These are phyloP conservation scores for Oeneis ivallda DNA, from an alignment of 2,888 invertebrate species.

Conservation along the genomic window DNA sequence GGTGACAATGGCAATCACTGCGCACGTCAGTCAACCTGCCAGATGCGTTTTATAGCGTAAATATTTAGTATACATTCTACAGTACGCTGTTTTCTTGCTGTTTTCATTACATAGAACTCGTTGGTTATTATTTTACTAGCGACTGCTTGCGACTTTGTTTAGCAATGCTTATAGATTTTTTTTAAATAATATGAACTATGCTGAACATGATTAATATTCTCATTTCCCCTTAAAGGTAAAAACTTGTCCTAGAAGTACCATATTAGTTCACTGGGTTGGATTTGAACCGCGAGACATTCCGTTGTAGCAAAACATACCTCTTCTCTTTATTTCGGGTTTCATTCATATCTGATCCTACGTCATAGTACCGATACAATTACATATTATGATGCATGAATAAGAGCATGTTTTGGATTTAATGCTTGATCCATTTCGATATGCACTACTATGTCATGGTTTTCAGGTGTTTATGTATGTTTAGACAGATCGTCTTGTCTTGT, in stretches of 20 bases:
- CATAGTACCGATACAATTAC: not conserved
- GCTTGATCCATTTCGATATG: not conserved
- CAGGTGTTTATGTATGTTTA: not conserved
- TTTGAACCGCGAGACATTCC: too few relatives aligned
- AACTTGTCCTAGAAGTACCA: too few relatives aligned
- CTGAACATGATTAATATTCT: too few relatives aligned
- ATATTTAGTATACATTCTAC: slow-evolving; percentile 29
- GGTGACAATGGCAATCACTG: slow-evolving; percentile 37
- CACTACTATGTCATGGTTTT: not conserved
- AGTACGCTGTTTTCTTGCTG: too few relatives aligned
- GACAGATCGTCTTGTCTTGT: not conserved
- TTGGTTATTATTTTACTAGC: not conserved
- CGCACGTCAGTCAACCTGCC: slow-evolving; percentile 38
- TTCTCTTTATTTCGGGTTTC: too few relatives aligned
- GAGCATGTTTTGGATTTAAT: not conserved
- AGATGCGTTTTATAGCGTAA: slow-evolving; percentile 38
- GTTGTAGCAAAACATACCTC: too few relatives aligned
- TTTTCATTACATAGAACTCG: not conserved
- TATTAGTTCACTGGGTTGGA: too few relatives aligned
- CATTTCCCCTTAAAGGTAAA: too few relatives aligned
- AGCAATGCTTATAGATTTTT: too few relatives aligned
- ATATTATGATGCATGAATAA: not conserved
- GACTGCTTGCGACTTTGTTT: not conserved
- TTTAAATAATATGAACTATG: too few relatives aligned
- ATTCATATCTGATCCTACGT: not conserved